These are phyloP conservation scores for Pelodytes ibericus DNA, from an alignment of 2,797 vertebrate genomes.

Conservation along the genomic window DNA sequence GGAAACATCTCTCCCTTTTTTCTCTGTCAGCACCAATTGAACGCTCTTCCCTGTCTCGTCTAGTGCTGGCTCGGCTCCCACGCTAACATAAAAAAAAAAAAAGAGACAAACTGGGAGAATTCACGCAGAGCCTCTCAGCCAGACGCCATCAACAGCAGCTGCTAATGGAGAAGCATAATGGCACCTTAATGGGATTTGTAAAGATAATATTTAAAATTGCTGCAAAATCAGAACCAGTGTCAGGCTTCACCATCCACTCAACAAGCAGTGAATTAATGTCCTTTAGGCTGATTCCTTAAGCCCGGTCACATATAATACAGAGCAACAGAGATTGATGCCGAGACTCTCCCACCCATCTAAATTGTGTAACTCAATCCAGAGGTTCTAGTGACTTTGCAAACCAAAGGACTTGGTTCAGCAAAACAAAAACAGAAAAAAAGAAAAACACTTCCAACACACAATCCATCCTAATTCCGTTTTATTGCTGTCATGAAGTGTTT, in stretches of 20 bases:
- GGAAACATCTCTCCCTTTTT: background rate
- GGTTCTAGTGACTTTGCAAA: slow-evolving; percentile 19
- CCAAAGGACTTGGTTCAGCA: slow-evolving; percentile 18
- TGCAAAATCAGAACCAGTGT: slow-evolving; percentile 49
- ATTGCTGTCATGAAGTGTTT: slow-evolving; percentile 13
- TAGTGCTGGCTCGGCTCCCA: background rate
- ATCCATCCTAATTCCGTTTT: background rate
- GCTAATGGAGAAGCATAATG: slow-evolving; percentile 68
- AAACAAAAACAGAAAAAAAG: too few species aligned
- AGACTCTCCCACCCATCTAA: background rate
- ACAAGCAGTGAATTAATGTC: slow-evolving; percentile 4
- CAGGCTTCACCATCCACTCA: slow-evolving; percentile 10
- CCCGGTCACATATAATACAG: background rate
- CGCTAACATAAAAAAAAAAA: slow-evolving; percentile 6
- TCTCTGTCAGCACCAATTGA: background rate
- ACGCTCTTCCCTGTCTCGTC: background rate
- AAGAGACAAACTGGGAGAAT: slow-evolving; percentile 9
- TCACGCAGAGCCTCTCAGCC: slow-evolving; percentile 58
- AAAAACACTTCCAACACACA: too few species aligned
- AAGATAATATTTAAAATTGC: slow-evolving; percentile 67
- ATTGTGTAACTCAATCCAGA: slow-evolving; percentile 18
- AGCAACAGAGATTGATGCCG: background rate
- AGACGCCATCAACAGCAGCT: slow-evolving; percentile 65
- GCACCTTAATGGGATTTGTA: slow-evolving; percentile 67
- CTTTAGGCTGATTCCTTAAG: background rate